Conservation (phyloP, 1,140 invertebrate genomes). For the Sweltsa coloradensis region DNA sequence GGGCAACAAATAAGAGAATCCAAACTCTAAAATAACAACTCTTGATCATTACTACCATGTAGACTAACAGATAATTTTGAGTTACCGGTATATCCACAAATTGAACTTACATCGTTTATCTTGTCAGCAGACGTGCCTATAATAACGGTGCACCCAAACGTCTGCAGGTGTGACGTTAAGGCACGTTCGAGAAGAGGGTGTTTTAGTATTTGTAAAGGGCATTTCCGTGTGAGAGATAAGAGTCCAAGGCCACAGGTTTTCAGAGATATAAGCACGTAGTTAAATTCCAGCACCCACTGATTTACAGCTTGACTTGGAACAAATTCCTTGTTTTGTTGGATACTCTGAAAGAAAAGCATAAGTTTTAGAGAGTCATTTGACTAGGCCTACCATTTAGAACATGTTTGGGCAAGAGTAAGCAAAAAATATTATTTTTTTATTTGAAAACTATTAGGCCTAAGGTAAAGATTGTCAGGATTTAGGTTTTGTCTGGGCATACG, state of each 20-base stretch:
- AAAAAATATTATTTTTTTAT: too few relatives aligned
- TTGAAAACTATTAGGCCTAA: too few relatives aligned
- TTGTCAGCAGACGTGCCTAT: conserved; percentile 9
- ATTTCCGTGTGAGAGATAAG: neutral
- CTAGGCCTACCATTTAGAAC: too few relatives aligned
- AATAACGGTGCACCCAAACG: conserved; percentile 14
- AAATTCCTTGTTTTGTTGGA: conserved; percentile 5
- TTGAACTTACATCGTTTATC: conserved; percentile 12
- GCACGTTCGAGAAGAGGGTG: conserved; percentile 6
- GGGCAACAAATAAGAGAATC: neutral
- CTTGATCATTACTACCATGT: neutral
- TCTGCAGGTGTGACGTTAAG: conserved; percentile 15
- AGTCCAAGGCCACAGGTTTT: conserved; percentile 2
- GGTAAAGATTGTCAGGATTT: too few relatives aligned
- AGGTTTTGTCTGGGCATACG: too few relatives aligned
- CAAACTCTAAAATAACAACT: neutral
- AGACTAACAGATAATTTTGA: neutral
- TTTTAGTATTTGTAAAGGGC: conserved; percentile 6
- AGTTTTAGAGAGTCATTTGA: too few relatives aligned
- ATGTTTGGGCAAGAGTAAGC: too few relatives aligned
- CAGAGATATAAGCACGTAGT: conserved; percentile 6
- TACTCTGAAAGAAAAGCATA: neutral
- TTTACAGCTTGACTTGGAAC: conserved; percentile 7
- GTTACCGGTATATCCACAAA: neutral
- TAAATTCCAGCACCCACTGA: conserved; percentile 11